Conservation (phyloP, 2,888 invertebrate species). For the Cotesia congregata region DNA sequence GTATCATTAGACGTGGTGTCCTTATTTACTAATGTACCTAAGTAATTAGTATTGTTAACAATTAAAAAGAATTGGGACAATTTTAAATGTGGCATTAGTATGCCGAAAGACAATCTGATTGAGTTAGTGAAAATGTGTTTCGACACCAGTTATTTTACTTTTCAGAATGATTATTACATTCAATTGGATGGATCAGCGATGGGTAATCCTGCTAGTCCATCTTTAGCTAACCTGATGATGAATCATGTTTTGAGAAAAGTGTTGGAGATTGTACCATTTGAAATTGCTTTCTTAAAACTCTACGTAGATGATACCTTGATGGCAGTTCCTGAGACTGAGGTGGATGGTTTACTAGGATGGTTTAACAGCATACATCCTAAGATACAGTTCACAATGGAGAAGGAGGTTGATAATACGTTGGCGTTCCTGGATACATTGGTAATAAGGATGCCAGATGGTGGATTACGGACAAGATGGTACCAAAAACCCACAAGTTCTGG, state of each 20-base stretch:
- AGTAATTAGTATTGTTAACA: too few species aligned
- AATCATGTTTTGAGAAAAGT: background rate
- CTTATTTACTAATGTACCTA: too few species aligned
- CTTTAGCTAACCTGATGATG: background rate
- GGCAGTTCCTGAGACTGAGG: background rate
- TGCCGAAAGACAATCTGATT: too few species aligned
- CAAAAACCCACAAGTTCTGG: slow-evolving; percentile 4
- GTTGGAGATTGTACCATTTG: background rate
- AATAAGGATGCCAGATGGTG: slow-evolving; percentile 6
- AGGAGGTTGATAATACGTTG: background rate
- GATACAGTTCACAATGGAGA: slow-evolving; percentile 11
- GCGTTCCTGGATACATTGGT: background rate
- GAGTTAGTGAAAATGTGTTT: too few species aligned
- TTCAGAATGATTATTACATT: too few species aligned
- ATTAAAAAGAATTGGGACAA: too few species aligned
- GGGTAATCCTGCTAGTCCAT: slow-evolving; percentile 6
- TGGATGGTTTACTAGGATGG: background rate
- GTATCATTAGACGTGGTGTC: too few species aligned
- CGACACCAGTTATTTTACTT: too few species aligned
- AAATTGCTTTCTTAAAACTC: background rate
- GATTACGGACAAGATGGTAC: background rate
- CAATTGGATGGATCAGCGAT: background rate
- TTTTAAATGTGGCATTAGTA: too few species aligned
- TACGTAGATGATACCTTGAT: slow-evolving; percentile 12
- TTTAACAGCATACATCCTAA: background rate